Base-by-base conservation (phyloP, 2,113 vertebrate genomes). In the Potamarius usumacintae region DNA sequence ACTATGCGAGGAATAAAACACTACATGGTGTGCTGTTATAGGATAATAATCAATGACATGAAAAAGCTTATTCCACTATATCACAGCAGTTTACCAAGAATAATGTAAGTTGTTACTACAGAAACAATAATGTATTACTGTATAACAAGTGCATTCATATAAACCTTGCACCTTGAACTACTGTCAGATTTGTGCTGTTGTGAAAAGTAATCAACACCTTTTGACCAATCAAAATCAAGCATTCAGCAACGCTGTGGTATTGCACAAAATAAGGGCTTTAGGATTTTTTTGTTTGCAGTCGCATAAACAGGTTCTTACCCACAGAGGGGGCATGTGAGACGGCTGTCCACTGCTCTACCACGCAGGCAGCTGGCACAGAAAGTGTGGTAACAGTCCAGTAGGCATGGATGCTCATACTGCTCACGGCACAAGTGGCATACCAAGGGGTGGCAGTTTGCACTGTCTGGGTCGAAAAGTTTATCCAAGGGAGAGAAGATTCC, bases 311-410 rank as follows among this genome's bases (percentile, higher is more conserved):
- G 71, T 27, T 89, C 91, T 93, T 94, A 97, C 96, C 96, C 95
- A 63, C 96, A 97, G 30, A 97, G 95, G 0, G 96, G 96, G 87
- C 96, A 97, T 4, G 88, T 72, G 76, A 97, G 94, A 83, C 94
- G 94, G 63, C 96, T 92, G 0, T 96, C 96, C 0, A 91, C 53
- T 11, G 95, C 92, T 0, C 95, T 93, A 80, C 96, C 96, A 0
- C 96, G 94, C 88, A 97, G 93, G 90, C 96, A 97, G 93, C 93
- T 95, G 85, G 96, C 94, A 0, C 96, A 97, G 92, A 96, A 95
- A 78, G 95, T 93, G 90, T 97, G 97, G 91, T 96, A 97, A 86
- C 96, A 97, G 87, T 97, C 96, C 48, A 97, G 94, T 86, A 97
- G 95, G 89, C 96, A 97, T 1, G 96, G 96, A 67, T 95, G 94